A percentile compares a stretch with the other conserved stretches of the same genome.
Evolutionary conservation across 2,888 invertebrate genomes (phyloP).

Genomic region (Andrena chrysosceles): DNA sequence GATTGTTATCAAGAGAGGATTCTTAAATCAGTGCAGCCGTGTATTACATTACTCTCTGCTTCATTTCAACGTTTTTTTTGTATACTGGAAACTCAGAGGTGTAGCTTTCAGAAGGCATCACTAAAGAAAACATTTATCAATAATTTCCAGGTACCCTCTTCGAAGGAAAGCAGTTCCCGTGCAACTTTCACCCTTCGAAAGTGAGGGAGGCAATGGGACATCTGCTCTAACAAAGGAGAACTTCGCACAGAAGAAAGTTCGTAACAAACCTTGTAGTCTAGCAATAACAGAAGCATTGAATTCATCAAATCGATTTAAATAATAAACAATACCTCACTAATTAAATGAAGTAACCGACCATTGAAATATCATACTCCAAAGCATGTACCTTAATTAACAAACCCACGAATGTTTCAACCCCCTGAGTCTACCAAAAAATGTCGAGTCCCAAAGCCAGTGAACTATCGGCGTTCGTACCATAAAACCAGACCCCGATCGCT

Average conservation of each 20-base stretch:
- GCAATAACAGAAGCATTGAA: neutral
- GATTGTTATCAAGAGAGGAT: no score
- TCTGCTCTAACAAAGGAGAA: neutral
- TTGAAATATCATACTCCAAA: no score
- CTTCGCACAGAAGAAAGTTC: neutral
- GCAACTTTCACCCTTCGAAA: slow-evolving; percentile 4
- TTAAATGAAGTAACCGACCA: neutral
- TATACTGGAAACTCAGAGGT: neutral
- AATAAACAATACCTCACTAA: neutral
- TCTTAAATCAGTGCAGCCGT: no score
- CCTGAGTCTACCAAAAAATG: no score
- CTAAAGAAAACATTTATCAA: neutral
- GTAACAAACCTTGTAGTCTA: neutral
- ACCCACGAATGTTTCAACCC: no score
- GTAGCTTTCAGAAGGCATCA: neutral
- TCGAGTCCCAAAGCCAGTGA: neutral
- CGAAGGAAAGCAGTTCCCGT: neutral
- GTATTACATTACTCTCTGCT: neutral
- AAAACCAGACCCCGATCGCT: neutral
- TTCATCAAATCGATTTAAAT: neutral
- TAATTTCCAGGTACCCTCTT: neutral
- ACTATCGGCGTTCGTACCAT: neutral
- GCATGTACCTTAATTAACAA: no score
- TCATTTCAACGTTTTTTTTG: neutral
- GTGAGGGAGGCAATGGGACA: neutral